Percentiles rank a stretch among this genome's conserved stretches.
Evolutionary conservation across 1,140 invertebrate species (phyloP).

Genomic region (Nasonia vitripennis): DNA sequence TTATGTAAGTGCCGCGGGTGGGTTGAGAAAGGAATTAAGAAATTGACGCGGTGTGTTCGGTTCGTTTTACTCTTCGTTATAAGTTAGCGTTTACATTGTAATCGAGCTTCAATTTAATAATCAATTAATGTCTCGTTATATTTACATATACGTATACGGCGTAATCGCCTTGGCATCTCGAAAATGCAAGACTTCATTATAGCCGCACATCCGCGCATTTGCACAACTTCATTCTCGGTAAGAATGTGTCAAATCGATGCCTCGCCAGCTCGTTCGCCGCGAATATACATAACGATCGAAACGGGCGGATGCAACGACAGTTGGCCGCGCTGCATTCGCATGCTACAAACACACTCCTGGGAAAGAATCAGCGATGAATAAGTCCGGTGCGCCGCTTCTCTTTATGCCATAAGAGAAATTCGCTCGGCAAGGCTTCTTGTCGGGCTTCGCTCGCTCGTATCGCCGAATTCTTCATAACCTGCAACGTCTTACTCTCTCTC

Average conservation of each 20-base stretch:
- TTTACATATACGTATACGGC: background rate
- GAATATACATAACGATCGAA: background rate
- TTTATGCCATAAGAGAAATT: background rate
- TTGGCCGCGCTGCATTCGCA: background rate
- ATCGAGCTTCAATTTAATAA: too few relatives aligned
- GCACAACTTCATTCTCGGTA: too few relatives aligned
- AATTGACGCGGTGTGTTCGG: background rate
- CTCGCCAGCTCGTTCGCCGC: background rate
- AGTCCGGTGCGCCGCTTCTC: constrained; percentile 57
- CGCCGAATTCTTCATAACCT: background rate
- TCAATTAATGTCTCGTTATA: too few relatives aligned
- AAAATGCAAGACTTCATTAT: too few relatives aligned
- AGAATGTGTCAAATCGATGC: background rate
- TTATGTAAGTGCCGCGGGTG: background rate
- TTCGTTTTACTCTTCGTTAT: background rate
- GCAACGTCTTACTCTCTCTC: background rate
- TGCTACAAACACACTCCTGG: constrained; percentile 17
- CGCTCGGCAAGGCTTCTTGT: background rate
- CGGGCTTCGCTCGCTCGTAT: constrained; percentile 23
- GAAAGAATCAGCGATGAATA: constrained; percentile 64
- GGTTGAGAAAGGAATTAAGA: constrained; percentile 24
- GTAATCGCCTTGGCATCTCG: too few relatives aligned
- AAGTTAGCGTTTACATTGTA: background rate
- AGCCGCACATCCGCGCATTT: too few relatives aligned
- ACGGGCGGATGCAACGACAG: background rate